Base-by-base conservation (phyloP, 2,888 invertebrate genomes). In the Tenthredo notha region DNA sequence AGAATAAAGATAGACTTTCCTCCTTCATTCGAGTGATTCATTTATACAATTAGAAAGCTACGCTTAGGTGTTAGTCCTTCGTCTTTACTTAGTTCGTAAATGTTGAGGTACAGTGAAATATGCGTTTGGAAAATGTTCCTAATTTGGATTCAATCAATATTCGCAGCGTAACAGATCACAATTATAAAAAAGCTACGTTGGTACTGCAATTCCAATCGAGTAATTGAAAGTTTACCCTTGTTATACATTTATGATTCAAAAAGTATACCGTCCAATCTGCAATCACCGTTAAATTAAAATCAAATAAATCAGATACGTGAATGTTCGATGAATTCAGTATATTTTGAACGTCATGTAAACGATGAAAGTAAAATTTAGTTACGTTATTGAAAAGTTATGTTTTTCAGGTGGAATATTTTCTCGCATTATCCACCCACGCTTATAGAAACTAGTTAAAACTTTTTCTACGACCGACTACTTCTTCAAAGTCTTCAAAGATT, bases 81-180 rank as follows among this genome's bases (percentile, higher is more conserved):
- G 65, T 67, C 33, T 67, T 33, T 33, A 29, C 29, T 25, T 5
- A 12, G 74, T 40, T 43, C 9, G 43, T 21, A n/a, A 25, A 25
- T 29, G 9, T 74, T 18, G 18, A 74, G 43, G 43, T 74, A n/a
- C 10, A 43, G 21, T 43, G 43, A 74, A 47, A 40, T 74, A 74
- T 21, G 21, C 74, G 12, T 6, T 74, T 25, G 21, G 18, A 25
- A 25, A 21, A 47, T 18, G 40, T 43, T 15, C 43, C 43, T 74
- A 40, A 74, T 40, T 25, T 18, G 40, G 43, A 74, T 43, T 43
- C 40, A 47, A 74, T 74, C 74, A 74, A 74, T 74, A 74, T 25
- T 29, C 40, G 3, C 43, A 74, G 43, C 43, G 43, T 12, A 74
- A 43, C 43, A 21, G 43, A 74, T 74, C 25, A 43, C 74, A 40